These are phyloP conservation scores for Erebia ligea DNA, from an alignment of 2,888 invertebrate species.

Conservation along the genomic window DNA sequence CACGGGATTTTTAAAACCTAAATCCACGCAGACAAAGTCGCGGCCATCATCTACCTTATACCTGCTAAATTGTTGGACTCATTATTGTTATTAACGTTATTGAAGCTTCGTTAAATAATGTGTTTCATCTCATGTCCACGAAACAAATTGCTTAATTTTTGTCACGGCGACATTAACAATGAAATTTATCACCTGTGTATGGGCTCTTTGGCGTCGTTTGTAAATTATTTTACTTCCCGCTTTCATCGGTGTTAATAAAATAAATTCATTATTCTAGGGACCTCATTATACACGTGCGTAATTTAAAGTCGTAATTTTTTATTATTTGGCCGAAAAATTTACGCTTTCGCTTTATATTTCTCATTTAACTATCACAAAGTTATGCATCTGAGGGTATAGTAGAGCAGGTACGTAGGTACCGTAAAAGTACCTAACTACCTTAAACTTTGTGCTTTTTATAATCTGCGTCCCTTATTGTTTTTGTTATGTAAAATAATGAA, in stretches of 20 bases:
- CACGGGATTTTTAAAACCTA: no score
- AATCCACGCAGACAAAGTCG: no score
- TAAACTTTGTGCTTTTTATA: no score
- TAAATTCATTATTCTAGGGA: constrained; percentile 32
- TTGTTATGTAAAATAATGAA: no score
- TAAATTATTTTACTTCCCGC: constrained; percentile 40
- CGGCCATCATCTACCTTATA: no score
- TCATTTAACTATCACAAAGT: not conserved
- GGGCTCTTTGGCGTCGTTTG: constrained; percentile 58
- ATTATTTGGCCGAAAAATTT: constrained; percentile 13
- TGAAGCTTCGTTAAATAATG: constrained; percentile 74
- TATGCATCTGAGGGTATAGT: no score
- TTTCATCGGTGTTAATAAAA: constrained; percentile 39
- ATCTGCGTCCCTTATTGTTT: no score
- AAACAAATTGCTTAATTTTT: constrained; percentile 80
- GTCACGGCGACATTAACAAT: constrained; percentile 66
- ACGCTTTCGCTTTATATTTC: not conserved
- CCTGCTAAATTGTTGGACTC: no score
- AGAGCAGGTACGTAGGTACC: not conserved
- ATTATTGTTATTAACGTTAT: constrained; percentile 44
- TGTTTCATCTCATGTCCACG: constrained; percentile 76
- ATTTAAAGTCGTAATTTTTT: constrained; percentile 28
- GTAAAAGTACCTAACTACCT: no score
- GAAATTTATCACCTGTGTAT: constrained; percentile 72
- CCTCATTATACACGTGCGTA: constrained; percentile 27